phyloP scores from a whole-genome alignment of 2,113 vertebrate genomes.

The Ciconia stormi region DNA sequence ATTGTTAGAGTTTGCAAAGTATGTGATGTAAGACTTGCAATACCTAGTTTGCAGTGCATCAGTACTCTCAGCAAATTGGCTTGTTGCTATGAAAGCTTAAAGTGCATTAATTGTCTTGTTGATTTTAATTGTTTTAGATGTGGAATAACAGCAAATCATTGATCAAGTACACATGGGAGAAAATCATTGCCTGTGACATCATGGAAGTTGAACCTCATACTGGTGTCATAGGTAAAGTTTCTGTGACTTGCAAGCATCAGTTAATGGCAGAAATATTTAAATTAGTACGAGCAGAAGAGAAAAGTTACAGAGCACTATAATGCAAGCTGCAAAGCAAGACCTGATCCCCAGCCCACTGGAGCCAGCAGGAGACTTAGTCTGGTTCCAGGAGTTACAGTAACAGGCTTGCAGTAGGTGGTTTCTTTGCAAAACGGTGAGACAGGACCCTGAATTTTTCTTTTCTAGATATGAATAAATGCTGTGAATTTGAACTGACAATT shows the following conservation, averaged over 20 bases:
- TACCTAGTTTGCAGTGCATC: background rate
- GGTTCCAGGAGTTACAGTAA: background rate
- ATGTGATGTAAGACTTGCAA: background rate
- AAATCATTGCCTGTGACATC: slow-evolving; percentile 67
- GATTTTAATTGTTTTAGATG: slow-evolving; percentile 80
- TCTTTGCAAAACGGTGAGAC: background rate
- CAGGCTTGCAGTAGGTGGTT: background rate
- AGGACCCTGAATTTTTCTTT: background rate
- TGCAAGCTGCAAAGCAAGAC: background rate
- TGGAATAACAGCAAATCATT: slow-evolving; percentile 90
- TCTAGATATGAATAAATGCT: slow-evolving; percentile 77
- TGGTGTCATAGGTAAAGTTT: slow-evolving; percentile 80
- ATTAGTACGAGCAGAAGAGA: background rate
- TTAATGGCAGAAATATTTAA: background rate
- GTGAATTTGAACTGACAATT: slow-evolving; percentile 80
- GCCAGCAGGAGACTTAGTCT: background rate
- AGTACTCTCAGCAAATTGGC: background rate
- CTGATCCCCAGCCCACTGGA: background rate
- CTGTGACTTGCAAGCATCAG: background rate
- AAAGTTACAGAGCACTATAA: background rate
- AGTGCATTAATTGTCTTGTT: background rate
- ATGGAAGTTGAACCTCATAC: slow-evolving; percentile 83
- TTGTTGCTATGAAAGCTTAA: background rate
- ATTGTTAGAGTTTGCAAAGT: background rate
- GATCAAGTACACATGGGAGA: slow-evolving; percentile 85